Percentiles rank a stretch among this genome's conserved stretches.
Evolutionary conservation across 1,140 invertebrate species (phyloP).

Genomic region (Carposina sasakii): DNA sequence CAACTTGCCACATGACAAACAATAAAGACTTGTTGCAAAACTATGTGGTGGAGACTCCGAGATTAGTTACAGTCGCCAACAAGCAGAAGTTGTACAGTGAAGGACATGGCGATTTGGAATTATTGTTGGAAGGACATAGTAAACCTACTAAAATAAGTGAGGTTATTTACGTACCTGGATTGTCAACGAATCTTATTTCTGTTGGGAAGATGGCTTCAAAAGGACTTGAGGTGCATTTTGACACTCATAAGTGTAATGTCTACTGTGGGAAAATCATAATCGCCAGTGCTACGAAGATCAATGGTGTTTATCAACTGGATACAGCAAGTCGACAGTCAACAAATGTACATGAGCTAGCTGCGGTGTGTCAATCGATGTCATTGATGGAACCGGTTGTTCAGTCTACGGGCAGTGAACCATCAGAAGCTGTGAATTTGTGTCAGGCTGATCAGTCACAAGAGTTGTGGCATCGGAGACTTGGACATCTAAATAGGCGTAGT

Average conservation of each 20-base stretch:
- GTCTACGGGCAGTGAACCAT: too few species aligned
- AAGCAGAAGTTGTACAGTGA: constrained; percentile 18
- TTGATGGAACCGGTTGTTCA: too few species aligned
- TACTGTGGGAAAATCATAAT: constrained; percentile 15
- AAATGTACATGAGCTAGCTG: neutral
- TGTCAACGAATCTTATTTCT: constrained; percentile 28
- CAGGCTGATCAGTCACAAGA: constrained; percentile 8
- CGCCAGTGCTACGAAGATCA: constrained; percentile 20
- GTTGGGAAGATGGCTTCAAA: constrained; percentile 21
- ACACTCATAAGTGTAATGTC: constrained; percentile 20
- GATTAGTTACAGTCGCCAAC: too few species aligned
- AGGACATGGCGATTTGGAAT: constrained; percentile 8
- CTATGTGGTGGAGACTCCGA: too few species aligned
- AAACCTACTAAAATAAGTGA: constrained; percentile 20
- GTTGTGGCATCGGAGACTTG: constrained; percentile 21
- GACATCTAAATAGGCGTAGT: constrained; percentile 21
- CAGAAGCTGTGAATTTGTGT: neutral
- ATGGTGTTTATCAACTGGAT: constrained; percentile 26
- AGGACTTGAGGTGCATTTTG: constrained; percentile 25
- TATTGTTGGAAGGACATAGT: constrained; percentile 13
- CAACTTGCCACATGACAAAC: too few species aligned
- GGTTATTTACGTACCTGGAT: constrained; percentile 23
- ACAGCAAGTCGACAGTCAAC: constrained; percentile 1
- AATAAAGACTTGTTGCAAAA: too few species aligned
- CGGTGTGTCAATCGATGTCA: too few species aligned